Evolutionary conservation across 2,797 vertebrate species (phyloP).

Genomic region (Tenualosa ilisha): DNA sequence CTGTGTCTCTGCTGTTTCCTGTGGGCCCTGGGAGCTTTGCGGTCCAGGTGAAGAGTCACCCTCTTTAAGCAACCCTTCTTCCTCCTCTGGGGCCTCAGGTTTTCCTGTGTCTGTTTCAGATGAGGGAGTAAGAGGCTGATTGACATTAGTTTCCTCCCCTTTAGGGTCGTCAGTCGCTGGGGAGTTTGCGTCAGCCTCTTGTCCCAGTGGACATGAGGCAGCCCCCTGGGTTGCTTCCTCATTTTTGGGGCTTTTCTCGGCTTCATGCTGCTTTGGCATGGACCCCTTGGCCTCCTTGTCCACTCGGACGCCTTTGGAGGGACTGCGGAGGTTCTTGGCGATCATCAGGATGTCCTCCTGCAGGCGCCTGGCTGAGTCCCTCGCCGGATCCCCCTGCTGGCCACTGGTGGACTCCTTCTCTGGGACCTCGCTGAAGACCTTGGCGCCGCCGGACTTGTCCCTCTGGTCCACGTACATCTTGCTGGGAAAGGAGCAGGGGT

Average conservation of each 20-base stretch:
- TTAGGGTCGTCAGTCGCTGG: conserved; percentile 20
- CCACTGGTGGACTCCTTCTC: conserved; percentile 63
- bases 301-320: conserved; percentile 59
- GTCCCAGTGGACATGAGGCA: conserved; percentile 26
- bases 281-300: not conserved
- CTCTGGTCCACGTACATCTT: conserved; percentile 90
- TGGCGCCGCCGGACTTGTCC: conserved; percentile 81
- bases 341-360: conserved; percentile 87
- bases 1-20: conserved; percentile 63
- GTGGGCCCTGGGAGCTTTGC: conserved; percentile 43
- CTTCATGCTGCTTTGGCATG: conserved; percentile 38
- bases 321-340: conserved; percentile 84
- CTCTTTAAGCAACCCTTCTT: conserved; percentile 43
- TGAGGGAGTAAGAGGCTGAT: conserved; percentile 33
- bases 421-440: conserved; percentile 81
- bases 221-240: conserved; percentile 19
- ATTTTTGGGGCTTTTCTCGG: conserved; percentile 34
- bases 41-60: conserved; percentile 49
- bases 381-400: conserved; percentile 60
- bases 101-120: conserved; percentile 42
- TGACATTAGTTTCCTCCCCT: conserved; percentile 28
- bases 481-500: conserved; percentile 88
- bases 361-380: conserved; percentile 79
- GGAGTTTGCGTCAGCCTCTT: conserved; percentile 48
- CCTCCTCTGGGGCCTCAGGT: conserved; percentile 34